phyloP scores from a whole-genome alignment of 2,888 invertebrate genomes.

The Petrolisthes cinctipes region DNA sequence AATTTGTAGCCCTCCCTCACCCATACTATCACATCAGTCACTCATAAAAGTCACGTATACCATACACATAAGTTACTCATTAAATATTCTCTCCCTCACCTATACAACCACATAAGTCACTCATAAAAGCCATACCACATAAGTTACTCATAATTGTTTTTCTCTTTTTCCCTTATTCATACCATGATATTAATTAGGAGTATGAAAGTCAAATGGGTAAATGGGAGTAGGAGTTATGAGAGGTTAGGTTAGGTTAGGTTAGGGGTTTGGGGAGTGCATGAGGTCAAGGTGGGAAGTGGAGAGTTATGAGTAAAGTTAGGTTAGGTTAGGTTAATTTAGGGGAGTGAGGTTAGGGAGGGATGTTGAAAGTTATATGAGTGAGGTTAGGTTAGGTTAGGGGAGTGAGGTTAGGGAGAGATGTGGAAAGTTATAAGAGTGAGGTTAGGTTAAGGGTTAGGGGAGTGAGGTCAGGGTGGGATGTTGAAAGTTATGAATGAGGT shows the following conservation, averaged over 20 bases:
- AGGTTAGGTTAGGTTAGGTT: not conserved
- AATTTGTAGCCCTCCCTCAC: no score
- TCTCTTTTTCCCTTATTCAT: not conserved
- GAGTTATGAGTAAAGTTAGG: not conserved
- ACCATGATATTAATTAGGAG: no score
- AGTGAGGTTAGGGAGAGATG: not conserved
- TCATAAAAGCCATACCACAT: no score
- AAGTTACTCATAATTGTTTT: no score
- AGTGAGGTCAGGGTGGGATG: not conserved
- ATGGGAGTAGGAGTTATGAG: not conserved
- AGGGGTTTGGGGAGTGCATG: not conserved
- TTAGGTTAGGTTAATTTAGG: not conserved
- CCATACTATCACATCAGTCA: no score
- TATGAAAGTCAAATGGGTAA: no score
- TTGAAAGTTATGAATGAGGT: not conserved
- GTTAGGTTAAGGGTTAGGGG: not conserved
- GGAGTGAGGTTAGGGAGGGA: not conserved
- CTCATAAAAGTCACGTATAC: no score
- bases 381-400: not conserved
- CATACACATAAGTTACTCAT: no score
- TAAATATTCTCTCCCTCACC: no score
- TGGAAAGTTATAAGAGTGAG: not conserved
- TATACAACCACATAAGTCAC: no score
- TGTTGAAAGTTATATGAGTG: not conserved
- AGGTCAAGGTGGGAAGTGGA: not conserved